These are phyloP conservation scores for Sparus aurata DNA, from an alignment of 2,797 vertebrate species.

Conservation along the genomic window DNA sequence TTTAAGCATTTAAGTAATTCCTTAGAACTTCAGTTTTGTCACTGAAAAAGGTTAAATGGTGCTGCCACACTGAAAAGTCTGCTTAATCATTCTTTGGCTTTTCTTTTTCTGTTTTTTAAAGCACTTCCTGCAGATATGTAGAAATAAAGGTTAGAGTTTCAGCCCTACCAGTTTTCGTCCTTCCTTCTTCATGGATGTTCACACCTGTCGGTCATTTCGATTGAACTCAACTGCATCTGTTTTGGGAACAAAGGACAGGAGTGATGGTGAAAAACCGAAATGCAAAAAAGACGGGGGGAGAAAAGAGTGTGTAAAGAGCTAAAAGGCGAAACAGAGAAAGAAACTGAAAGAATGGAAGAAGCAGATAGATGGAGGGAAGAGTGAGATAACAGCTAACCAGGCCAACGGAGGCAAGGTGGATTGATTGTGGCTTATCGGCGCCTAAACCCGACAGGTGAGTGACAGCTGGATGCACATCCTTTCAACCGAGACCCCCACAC, in stretches of 20 bases:
- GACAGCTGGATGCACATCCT: constrained; percentile 51
- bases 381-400: constrained; percentile 51
- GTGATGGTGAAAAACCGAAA: not conserved
- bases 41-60: not conserved
- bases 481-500: constrained; percentile 31
- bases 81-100: not conserved
- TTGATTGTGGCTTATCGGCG: constrained; percentile 70
- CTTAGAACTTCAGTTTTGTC: not conserved
- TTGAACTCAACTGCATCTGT: constrained; percentile 12
- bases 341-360: constrained; percentile 12
- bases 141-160: not conserved
- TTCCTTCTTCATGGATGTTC: constrained; percentile 9
- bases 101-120: not conserved
- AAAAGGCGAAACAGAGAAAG: not conserved
- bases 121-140: not conserved
- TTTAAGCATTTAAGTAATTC: not conserved
- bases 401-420: constrained; percentile 42
- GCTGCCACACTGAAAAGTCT: not conserved
- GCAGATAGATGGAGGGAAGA: constrained; percentile 17
- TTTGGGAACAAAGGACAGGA: constrained; percentile 16
- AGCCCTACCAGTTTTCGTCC: constrained; percentile 13
- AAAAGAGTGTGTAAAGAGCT: not conserved
- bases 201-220: constrained; percentile 1
- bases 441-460: constrained; percentile 60
- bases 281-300: not conserved